phyloP scores from a whole-genome alignment of 2,113 vertebrate species.

The Halichoeres trimaculatus region DNA sequence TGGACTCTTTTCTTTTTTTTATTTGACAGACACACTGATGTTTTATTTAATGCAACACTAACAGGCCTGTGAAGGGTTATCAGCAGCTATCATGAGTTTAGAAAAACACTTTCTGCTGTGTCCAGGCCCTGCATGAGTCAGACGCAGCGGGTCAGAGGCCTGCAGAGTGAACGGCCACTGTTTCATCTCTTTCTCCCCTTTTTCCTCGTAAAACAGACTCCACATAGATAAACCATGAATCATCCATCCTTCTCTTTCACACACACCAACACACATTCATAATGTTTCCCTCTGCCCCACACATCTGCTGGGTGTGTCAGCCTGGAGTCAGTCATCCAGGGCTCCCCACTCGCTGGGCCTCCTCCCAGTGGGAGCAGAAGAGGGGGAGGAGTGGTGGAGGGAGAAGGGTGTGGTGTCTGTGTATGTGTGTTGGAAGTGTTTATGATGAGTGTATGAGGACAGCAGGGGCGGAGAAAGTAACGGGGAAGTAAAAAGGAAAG shows the following conservation, averaged over 20 bases:
- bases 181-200: constrained; percentile 17
- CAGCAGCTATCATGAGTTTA: constrained; percentile 21
- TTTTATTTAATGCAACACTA: constrained; percentile 2
- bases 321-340: constrained; percentile 28
- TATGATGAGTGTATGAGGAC: neutral
- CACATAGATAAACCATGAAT: constrained; percentile 39
- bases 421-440: neutral
- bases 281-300: constrained; percentile 38
- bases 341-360: constrained; percentile 16
- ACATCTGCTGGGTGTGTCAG: constrained; percentile 71
- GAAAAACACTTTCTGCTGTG: constrained; percentile 33
- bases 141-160: neutral
- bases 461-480: neutral
- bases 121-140: neutral
- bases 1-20: neutral
- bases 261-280: constrained; percentile 16
- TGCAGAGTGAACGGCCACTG: neutral
- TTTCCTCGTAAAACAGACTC: constrained; percentile 14
- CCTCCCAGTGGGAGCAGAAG: constrained; percentile 42
- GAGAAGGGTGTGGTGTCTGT: constrained; percentile 24
- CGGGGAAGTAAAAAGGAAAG: neutral
- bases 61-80: constrained; percentile 19
- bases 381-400: neutral
- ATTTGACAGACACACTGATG: neutral
- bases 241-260: constrained; percentile 13